Evolutionary conservation across 2,797 vertebrate genomes (phyloP).

Genomic region (Psittacula echo): DNA sequence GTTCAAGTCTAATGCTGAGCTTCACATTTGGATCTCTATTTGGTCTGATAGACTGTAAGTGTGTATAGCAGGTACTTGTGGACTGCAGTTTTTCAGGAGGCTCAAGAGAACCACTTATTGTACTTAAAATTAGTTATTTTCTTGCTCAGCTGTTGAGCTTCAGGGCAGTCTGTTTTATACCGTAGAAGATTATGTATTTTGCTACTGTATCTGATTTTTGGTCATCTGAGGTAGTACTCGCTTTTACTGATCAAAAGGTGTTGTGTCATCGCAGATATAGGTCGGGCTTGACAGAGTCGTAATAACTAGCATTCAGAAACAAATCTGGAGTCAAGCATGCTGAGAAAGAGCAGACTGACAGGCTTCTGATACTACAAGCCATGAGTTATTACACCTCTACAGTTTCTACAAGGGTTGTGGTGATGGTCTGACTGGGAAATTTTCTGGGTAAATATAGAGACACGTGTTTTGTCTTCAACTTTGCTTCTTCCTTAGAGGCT

Average conservation of each 20-base stretch:
- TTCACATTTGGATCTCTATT: not conserved
- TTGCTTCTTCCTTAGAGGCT: not conserved
- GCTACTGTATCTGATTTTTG: not conserved
- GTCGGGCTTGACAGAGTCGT: not conserved
- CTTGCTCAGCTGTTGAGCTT: not conserved
- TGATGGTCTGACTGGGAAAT: not conserved
- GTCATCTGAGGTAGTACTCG: not conserved
- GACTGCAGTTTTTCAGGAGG: not conserved
- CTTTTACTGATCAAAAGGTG: not conserved
- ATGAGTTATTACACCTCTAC: not conserved
- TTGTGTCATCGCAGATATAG: not conserved
- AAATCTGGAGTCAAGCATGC: not conserved
- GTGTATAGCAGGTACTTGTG: not conserved
- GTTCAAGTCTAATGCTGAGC: not conserved
- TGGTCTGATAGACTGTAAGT: not conserved
- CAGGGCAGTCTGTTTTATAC: not conserved
- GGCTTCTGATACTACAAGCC: not conserved
- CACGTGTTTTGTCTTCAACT: not conserved
- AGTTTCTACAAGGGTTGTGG: not conserved
- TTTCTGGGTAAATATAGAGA: not conserved
- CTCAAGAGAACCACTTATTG: not conserved
- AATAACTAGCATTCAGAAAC: not conserved
- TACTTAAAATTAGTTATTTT: not conserved
- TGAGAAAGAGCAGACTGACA: not conserved
- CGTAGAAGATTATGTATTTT: not conserved